Base-by-base conservation (phyloP, 1,140 invertebrate genomes). In the Orius insidiosus region DNA sequence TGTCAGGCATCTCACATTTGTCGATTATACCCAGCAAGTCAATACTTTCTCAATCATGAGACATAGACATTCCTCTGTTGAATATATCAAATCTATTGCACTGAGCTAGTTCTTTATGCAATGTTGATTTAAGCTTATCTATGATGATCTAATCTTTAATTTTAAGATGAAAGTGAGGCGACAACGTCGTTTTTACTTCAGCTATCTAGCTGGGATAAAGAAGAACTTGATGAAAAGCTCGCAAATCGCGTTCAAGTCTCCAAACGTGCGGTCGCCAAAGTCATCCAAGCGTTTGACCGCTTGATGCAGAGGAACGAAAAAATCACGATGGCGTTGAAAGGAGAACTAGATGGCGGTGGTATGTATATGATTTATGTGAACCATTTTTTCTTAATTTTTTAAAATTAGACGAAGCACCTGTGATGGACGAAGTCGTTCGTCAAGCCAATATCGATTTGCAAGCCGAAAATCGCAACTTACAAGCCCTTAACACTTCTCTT, bases 131-230 rank as follows among this genome's bases (percentile, higher is more conserved):
- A 11, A n/a, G 11, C 32, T 16, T 33, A 11, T 11, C 11, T 15
- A 37, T 13, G 3, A 37, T 11, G 14, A 37, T 37, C 3, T 3
- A 24, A 24, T 4, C 9, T 15, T 13, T 37, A 11, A 13, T 37
- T 59, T 74, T 38, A 57, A 89, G 85, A 95, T 75, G 90, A 96
- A 64, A 90, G 86, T 68, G 88, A 93, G 67, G 89, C 89, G 1
- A 94, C 90, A 6, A 96, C 88, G 33, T 94, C 90, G 30, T 97
- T 97, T 62, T 70, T 97, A 11, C 85, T 90, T 63, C 84, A 94
- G 58, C 63, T 98, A n/a, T 94, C 92, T 15, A 94, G 90, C 8
- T 96, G 92, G 92, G 92, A 98, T 62, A 93, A 93, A 59, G 86
- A 94, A 59, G 93, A 98, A 61, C 65, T 96, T 45, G 90, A 97